Evolutionary conservation across 2,888 invertebrate genomes (phyloP).

Genomic region (Syrphus vitripennis): DNA sequence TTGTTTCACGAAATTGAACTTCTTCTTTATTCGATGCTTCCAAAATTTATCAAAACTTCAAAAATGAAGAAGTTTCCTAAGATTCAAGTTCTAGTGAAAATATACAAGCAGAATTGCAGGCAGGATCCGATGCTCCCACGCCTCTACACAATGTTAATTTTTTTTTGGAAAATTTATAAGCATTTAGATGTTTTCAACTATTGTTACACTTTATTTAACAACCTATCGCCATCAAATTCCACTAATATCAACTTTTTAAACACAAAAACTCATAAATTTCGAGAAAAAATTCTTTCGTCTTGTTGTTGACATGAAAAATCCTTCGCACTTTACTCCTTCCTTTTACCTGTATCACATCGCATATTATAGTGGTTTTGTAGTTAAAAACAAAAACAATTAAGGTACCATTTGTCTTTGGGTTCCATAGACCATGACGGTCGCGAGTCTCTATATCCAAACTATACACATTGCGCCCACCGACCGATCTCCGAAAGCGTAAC

Average conservation of each 20-base stretch:
- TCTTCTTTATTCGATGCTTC: too few species aligned
- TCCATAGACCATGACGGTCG: constrained; percentile 39
- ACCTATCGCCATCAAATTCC: not conserved
- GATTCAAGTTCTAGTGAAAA: too few species aligned
- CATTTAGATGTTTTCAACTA: too few species aligned
- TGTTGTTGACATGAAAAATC: constrained; percentile 16
- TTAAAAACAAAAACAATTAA: constrained; percentile 56
- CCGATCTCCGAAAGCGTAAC: constrained; percentile 26
- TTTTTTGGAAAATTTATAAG: too few species aligned
- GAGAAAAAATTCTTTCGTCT: not conserved
- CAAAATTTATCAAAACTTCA: too few species aligned
- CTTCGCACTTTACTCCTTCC: not conserved
- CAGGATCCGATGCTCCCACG: too few species aligned
- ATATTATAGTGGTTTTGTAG: not conserved
- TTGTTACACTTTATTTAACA: too few species aligned
- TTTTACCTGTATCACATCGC: not conserved
- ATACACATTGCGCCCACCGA: constrained; percentile 3
- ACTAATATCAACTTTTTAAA: constrained; percentile 21
- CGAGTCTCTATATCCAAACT: constrained; percentile 12
- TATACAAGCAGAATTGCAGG: too few species aligned
- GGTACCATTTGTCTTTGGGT: constrained; percentile 46
- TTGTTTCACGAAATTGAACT: too few species aligned
- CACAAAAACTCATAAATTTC: constrained; percentile 10
- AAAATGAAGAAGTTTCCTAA: too few species aligned
- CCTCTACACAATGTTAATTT: too few species aligned